Conservation (phyloP, 1,140 invertebrate genomes). For the Pseudobourletiella spinata region DNA sequence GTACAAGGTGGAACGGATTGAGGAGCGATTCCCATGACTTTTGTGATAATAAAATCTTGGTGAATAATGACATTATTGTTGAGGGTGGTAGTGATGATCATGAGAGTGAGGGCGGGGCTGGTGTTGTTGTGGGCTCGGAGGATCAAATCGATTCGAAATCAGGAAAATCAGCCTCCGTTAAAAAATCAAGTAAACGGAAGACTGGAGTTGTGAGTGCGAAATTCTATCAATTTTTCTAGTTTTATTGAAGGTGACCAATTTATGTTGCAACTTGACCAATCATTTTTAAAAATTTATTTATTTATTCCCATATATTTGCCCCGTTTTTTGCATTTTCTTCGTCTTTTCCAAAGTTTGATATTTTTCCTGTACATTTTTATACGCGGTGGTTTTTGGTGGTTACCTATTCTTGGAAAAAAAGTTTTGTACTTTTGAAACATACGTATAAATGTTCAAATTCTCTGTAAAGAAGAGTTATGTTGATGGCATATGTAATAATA, state of each 20-base stretch:
- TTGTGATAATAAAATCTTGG: neutral
- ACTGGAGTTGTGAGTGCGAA: slow-evolving; percentile 5
- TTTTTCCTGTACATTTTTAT: neutral
- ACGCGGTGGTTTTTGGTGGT: neutral
- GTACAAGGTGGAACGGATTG: neutral
- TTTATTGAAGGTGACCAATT: neutral
- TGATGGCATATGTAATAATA: neutral
- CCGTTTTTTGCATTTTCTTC: neutral
- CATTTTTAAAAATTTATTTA: neutral
- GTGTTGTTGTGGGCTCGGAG: neutral
- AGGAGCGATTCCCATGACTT: neutral
- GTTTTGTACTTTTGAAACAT: too few relatives aligned
- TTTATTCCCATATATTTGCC: neutral
- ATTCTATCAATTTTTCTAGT: neutral
- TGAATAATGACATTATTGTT: neutral
- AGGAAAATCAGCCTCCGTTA: neutral
- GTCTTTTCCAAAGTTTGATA: neutral
- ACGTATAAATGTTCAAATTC: too few relatives aligned
- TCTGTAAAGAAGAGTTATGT: too few relatives aligned
- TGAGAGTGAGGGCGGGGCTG: neutral
- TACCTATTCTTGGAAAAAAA: too few relatives aligned
- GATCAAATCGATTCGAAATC: neutral
- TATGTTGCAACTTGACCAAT: neutral
- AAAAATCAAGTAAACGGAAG: neutral
- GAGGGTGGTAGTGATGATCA: too few relatives aligned